Evolutionary conservation across 2,888 invertebrate genomes (phyloP), one percentile per base, ranked within the genome.

Genomic region (Tortricodes alternella): DNA sequence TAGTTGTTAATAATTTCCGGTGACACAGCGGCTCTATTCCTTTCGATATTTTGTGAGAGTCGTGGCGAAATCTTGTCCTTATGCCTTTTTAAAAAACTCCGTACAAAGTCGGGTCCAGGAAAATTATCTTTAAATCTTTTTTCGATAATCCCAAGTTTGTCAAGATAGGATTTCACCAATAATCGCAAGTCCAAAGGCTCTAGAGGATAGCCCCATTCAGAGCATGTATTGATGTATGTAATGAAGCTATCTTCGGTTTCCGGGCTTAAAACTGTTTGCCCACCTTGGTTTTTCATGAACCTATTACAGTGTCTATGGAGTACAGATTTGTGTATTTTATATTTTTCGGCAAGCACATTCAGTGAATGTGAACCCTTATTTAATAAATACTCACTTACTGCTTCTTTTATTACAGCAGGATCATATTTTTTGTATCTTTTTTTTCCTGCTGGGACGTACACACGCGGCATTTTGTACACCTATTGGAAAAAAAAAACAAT

Each of bases 171-270:
- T 32, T 69, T 69, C 9, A 68, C 51, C 8, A 68, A 15, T 3
- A 39, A 53, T 3, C 69, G 21, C 18, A 66, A 51, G 53, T 67
- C 65, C 5, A 29, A 37, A 4, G 48, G 55, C 32, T 52, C 57
- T 11, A 68, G 51, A 6, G 70, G 66, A 56, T 67, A 65, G 3
- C 68, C 68, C 65, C 65, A 67, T 18, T 70, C 65, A 2, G 66
- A 56, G 43, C 66, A 66, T 43, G 29, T 38, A 46, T 62, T 69
- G 2, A 63, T 21, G 51, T 62, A 43, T 51, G 60, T 5, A 13
- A 68, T 29, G 8, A 64, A 46, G 29, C 57, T 52, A 3, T 52
- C 23, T 62, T 71, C 68, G 1, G 46, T 53, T 15, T 63, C 62
- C 18, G 35, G 50, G 3, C 55, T 48, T 43, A 66, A 48, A 19